A percentile compares a stretch with the other conserved stretches of the same genome.
These are phyloP conservation scores for Ictidomys tridecemlineatus DNA, from an alignment of 2,113 vertebrate genomes.

Conservation along the genomic window DNA sequence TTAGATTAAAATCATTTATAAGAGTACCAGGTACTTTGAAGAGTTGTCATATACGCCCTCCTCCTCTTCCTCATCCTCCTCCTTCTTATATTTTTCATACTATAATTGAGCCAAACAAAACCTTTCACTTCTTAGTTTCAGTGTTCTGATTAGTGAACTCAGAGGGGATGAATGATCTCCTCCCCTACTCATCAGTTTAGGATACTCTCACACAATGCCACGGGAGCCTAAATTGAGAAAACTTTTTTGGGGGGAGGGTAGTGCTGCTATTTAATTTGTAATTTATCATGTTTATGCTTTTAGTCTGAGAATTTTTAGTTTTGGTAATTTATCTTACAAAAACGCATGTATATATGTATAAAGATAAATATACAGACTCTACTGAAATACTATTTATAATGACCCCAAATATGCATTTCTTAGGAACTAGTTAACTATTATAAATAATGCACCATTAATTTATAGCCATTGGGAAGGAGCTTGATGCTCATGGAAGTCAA, in stretches of 20 bases:
- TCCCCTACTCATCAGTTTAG: not conserved
- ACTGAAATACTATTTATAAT: not conserved
- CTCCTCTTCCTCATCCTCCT: too few relatives aligned
- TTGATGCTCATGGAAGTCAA: not conserved
- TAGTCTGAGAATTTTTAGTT: not conserved
- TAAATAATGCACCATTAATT: not conserved
- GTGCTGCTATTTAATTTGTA: not conserved
- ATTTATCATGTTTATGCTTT: not conserved
- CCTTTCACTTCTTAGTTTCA: not conserved
- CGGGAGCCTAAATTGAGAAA: not conserved
- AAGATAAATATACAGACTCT: slow-evolving; percentile 7
- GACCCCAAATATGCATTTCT: not conserved
- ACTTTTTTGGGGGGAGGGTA: not conserved
- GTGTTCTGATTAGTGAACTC: not conserved
- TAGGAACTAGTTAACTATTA: not conserved
- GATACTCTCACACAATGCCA: too few relatives aligned
- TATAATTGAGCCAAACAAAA: not conserved
- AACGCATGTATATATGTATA: not conserved
- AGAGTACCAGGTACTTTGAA: not conserved
- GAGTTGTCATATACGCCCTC: not conserved
- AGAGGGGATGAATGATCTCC: not conserved
- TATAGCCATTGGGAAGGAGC: slow-evolving; percentile 30
- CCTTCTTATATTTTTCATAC: not conserved
- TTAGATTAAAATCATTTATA: not conserved
- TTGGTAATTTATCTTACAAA: slow-evolving; percentile 15